Evolutionary conservation across 2,113 vertebrate species (phyloP).

Genomic region (Leucosticte australis): DNA sequence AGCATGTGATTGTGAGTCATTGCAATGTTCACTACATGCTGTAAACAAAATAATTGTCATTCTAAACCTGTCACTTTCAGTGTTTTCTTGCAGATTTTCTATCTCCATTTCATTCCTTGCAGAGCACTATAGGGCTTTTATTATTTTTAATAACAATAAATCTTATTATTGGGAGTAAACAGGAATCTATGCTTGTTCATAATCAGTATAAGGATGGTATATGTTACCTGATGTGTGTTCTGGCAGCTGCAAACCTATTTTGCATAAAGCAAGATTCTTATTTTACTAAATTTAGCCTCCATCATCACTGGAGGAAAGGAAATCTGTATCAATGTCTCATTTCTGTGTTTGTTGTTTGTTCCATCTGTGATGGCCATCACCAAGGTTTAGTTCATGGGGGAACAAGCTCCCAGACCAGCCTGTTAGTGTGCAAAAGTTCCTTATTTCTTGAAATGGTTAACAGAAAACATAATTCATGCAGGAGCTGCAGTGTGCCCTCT

Average conservation of each 20-base stretch:
- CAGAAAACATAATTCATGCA: background rate
- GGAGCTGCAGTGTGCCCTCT: background rate
- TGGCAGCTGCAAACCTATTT: background rate
- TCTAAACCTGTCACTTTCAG: slow-evolving; percentile 47
- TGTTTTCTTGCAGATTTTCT: slow-evolving; percentile 53
- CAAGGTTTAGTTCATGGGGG: background rate
- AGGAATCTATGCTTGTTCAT: background rate
- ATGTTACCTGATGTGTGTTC: background rate
- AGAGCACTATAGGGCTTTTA: slow-evolving; percentile 6
- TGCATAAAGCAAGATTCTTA: background rate
- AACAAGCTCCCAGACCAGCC: background rate
- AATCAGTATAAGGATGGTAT: background rate
- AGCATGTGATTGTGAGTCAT: background rate
- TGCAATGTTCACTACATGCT: background rate
- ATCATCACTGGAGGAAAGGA: background rate
- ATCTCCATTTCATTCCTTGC: slow-evolving; percentile 27
- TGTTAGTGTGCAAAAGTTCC: background rate
- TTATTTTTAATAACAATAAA: slow-evolving; percentile 66
- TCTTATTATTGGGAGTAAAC: slow-evolving; percentile 17
- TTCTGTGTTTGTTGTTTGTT: background rate
- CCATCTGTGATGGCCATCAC: rapidly evolving
- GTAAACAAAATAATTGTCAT: slow-evolving; percentile 54
- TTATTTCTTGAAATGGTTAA: background rate
- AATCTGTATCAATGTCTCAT: background rate
- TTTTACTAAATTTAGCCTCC: background rate